phyloP scores from a whole-genome alignment of 2,113 vertebrate genomes.

The Amphiprion percula region DNA sequence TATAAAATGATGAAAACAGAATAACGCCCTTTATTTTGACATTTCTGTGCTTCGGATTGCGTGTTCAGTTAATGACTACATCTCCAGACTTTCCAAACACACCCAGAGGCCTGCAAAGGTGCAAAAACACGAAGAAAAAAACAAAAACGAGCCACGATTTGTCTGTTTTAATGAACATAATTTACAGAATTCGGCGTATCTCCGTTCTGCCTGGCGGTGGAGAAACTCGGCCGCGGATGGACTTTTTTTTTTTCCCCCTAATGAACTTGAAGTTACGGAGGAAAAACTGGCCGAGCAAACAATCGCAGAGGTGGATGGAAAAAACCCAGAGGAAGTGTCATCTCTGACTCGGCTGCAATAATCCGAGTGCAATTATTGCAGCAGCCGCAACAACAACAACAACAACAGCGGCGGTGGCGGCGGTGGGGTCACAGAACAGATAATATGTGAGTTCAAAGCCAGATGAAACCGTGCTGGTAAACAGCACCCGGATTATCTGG shows the following conservation, averaged over 20 bases:
- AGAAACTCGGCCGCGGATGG: neutral
- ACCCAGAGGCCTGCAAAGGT: neutral
- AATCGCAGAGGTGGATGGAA: constrained; percentile 33
- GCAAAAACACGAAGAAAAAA: neutral
- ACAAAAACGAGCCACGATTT: neutral
- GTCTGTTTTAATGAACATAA: neutral
- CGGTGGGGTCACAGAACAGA: constrained; percentile 68
- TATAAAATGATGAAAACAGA: too few species aligned
- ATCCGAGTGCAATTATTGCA: constrained; percentile 79
- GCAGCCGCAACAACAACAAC: constrained; percentile 62
- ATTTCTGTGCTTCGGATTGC: too few species aligned
- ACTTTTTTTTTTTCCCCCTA: neutral
- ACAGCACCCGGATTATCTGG: constrained; percentile 86
- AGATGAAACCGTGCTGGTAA: constrained; percentile 74
- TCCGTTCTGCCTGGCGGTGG: constrained; percentile 45
- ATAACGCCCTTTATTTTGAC: too few species aligned
- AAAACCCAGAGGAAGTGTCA: constrained; percentile 53
- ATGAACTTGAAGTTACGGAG: constrained; percentile 29
- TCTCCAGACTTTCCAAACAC: neutral
- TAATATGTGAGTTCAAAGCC: constrained; percentile 77
- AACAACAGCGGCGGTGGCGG: constrained; percentile 52
- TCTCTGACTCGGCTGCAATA: constrained; percentile 68
- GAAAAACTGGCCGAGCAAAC: constrained; percentile 32
- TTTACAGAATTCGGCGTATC: constrained; percentile 1
- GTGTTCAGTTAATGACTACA: neutral